Conservation (phyloP, 2,797 vertebrate genomes). For the Avahi laniger region DNA sequence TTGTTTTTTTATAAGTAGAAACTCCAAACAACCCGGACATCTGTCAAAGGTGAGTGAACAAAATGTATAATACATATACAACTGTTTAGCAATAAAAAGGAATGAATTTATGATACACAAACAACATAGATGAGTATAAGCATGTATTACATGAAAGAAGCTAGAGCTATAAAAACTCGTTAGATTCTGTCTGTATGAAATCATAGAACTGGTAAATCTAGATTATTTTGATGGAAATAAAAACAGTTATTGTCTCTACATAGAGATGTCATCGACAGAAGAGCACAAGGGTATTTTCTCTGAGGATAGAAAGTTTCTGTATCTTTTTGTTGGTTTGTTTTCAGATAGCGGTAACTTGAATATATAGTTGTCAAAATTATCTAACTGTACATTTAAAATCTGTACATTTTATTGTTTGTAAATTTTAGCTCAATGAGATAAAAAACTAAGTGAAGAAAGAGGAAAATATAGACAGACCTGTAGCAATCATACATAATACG, state of each 20-base stretch:
- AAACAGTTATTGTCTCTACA: neutral
- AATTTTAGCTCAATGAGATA: neutral
- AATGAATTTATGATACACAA: neutral
- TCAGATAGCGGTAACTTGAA: neutral
- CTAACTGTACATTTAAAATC: neutral
- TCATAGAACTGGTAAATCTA: neutral
- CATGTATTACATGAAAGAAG: neutral
- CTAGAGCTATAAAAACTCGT: neutral
- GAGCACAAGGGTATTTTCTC: neutral
- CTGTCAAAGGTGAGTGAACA: neutral
- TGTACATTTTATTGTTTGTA: neutral
- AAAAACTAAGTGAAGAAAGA: neutral
- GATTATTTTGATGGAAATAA: neutral
- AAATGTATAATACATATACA: neutral
- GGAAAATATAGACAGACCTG: neutral
- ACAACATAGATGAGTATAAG: neutral
- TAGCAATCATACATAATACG: neutral
- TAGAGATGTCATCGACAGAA: neutral
- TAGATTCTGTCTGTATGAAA: neutral
- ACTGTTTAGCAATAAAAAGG: neutral
- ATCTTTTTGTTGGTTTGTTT: neutral
- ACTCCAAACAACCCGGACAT: neutral
- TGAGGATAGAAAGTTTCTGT: neutral
- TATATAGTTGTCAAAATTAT: neutral
- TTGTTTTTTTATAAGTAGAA: neutral